Evolutionary conservation across 2,888 invertebrate species (phyloP), one percentile per base, ranked within the genome.

Genomic region (Zele albiditarsus): DNA sequence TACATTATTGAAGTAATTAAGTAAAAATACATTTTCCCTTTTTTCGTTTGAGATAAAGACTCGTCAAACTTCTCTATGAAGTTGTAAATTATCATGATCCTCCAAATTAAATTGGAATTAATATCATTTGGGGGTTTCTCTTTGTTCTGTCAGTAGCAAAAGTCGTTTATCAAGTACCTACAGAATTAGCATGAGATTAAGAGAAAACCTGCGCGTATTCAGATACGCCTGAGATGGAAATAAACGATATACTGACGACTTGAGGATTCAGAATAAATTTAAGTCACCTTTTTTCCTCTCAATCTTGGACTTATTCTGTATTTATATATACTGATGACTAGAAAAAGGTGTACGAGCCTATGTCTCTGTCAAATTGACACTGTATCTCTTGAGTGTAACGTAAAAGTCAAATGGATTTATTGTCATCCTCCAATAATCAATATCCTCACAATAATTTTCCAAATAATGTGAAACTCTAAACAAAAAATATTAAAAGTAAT

Each of bases 201-300:
- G 81, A 80, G 81, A 80, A 79, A 75, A 75, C 72, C 58, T 33
- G 12, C 49, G 28, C 42, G 62, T 46, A 31, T 60, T 42, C 57
- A 20, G n/a, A 53, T 76, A 60, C 62, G 71, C 10, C 63, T 28
- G 73, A 74, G 81, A 80, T 79, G 78, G 78, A 78, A 81, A 81
- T 77, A 84, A 84, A 80, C 80, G 82, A 81, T 79, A 77, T 79
- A 53, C 20, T 71, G 76, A 62, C 79, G 70, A 80, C 80, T 78
- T 75, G 75, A 77, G 80, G 80, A 80, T 80, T 82, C 80, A 80
- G 78, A 80, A 82, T 81, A 80, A 82, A 84, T 83, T 84, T 81
- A 82, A 81, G 79, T 81, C 79, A 79, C 79, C 78, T 81, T 72
- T 79, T 74, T 53, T 8, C 69, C 77, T 74, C 77, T 81, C 80